These are phyloP conservation scores for Ficedula albicollis DNA, from an alignment of 2,797 vertebrate genomes.

Conservation along the genomic window DNA sequence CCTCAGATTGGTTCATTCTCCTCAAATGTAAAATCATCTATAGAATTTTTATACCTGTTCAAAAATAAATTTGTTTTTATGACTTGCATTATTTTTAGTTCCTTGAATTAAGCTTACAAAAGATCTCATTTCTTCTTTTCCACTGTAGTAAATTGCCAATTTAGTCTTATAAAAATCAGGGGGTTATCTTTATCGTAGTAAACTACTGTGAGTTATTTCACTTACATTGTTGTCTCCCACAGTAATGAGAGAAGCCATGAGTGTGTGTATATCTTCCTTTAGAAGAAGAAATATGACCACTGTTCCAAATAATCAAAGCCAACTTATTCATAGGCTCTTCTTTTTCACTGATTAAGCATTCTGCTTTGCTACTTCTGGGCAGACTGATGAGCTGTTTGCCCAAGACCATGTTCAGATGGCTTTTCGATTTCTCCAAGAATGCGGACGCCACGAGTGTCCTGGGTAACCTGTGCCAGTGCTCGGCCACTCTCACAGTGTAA, in stretches of 20 bases:
- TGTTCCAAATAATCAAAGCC: neutral
- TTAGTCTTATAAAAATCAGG: constrained; percentile 21
- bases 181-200: constrained; percentile 22
- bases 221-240: neutral
- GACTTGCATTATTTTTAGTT: constrained; percentile 1
- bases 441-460: neutral
- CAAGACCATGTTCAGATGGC: neutral
- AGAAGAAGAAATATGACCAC: neutral
- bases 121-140: constrained; percentile 6
- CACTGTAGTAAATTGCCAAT: neutral
- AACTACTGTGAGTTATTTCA: constrained; percentile 11
- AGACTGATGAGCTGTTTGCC: neutral
- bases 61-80: constrained; percentile 55
- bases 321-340: neutral
- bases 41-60: constrained; percentile 28
- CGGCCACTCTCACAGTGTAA: neutral
- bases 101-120: constrained; percentile 26
- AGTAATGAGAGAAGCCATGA: neutral
- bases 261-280: neutral
- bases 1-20: constrained; percentile 20
- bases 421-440: neutral
- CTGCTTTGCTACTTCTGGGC: neutral
- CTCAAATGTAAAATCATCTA: constrained; percentile 31
- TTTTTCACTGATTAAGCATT: neutral
- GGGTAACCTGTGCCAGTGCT: neutral